phyloP scores from a whole-genome alignment of 2,888 invertebrate genomes.

The Apantesis nais region DNA sequence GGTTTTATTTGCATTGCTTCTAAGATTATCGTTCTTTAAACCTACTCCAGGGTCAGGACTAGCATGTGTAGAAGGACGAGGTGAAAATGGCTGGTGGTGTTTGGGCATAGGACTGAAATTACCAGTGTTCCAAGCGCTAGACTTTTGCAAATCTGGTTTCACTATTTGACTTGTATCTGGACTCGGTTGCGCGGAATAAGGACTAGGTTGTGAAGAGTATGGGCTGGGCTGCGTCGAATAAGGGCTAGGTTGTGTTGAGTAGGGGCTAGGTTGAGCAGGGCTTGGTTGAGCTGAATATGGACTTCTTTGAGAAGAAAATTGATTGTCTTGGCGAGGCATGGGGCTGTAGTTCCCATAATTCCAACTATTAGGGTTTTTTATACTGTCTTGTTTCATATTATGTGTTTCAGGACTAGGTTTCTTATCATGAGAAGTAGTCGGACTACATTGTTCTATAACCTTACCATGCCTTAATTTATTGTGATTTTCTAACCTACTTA shows the following conservation, averaged over 20 bases:
- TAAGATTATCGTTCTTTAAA: constrained; percentile 66
- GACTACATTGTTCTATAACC: constrained; percentile 79
- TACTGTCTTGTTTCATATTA: constrained; percentile 68
- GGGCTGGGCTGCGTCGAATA: constrained; percentile 80
- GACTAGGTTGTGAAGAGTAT: constrained; percentile 80
- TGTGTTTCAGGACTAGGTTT: constrained; percentile 78
- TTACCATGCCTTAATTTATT: constrained; percentile 75
- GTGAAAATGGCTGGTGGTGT: constrained; percentile 78
- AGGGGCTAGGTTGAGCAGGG: constrained; percentile 80
- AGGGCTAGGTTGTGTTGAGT: constrained; percentile 78
- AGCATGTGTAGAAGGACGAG: constrained; percentile 76
- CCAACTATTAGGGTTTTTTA: constrained; percentile 77
- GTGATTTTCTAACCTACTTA: constrained; percentile 75
- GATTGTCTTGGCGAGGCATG: constrained; percentile 77
- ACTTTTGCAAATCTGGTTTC: constrained; percentile 74
- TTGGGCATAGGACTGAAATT: constrained; percentile 81
- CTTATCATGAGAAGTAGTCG: constrained; percentile 78
- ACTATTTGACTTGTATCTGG: constrained; percentile 81
- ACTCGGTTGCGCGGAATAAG: constrained; percentile 79
- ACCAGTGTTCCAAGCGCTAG: constrained; percentile 78
- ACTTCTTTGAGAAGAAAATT: constrained; percentile 79
- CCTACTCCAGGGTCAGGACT: constrained; percentile 77
- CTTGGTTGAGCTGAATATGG: constrained; percentile 81
- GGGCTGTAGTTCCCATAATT: constrained; percentile 79
- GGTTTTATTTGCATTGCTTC: constrained; percentile 70